Conservation (phyloP, 2,113 vertebrate species). For the Ornithorhynchus anatinus region DNA sequence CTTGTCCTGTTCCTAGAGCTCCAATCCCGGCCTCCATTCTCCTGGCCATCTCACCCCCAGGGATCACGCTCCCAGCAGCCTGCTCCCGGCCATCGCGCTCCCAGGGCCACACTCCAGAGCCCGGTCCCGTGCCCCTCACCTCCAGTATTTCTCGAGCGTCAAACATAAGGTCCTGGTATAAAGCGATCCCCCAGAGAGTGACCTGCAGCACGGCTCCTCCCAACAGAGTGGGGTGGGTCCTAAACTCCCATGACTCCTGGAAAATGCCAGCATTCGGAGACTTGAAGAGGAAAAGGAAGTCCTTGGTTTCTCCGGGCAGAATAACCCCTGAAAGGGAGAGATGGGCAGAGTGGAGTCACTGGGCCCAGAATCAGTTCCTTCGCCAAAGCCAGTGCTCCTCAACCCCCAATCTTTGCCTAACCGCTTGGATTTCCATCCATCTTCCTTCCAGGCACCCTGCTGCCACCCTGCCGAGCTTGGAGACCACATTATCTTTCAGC, state of each 20-base stretch:
- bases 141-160: slow-evolving; percentile 74
- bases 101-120: slow-evolving; percentile 1
- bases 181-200: slow-evolving; percentile 81
- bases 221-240: slow-evolving; percentile 85
- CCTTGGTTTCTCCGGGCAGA: slow-evolving; percentile 76
- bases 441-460: too few species aligned
- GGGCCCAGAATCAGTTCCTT: too few species aligned
- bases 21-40: slow-evolving; percentile 5
- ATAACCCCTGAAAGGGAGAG: slow-evolving; percentile 76
- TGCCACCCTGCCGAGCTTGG: too few species aligned
- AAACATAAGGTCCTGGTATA: slow-evolving; percentile 76
- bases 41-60: slow-evolving; percentile 35
- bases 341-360: not conserved
- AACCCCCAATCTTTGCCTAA: too few species aligned
- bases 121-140: slow-evolving; percentile 68
- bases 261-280: slow-evolving; percentile 78
- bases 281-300: slow-evolving; percentile 83
- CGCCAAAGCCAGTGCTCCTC: too few species aligned
- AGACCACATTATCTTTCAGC: too few species aligned
- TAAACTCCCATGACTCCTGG: slow-evolving; percentile 86
- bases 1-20: too few species aligned
- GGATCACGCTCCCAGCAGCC: slow-evolving; percentile 14
- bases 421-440: too few species aligned
- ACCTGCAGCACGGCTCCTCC: slow-evolving; percentile 85
- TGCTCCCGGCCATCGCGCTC: slow-evolving; percentile 31